A percentile compares a stretch with the other conserved stretches of the same genome.
Conservation (phyloP, 2,113 vertebrate species). For the Mixornis gularis region DNA sequence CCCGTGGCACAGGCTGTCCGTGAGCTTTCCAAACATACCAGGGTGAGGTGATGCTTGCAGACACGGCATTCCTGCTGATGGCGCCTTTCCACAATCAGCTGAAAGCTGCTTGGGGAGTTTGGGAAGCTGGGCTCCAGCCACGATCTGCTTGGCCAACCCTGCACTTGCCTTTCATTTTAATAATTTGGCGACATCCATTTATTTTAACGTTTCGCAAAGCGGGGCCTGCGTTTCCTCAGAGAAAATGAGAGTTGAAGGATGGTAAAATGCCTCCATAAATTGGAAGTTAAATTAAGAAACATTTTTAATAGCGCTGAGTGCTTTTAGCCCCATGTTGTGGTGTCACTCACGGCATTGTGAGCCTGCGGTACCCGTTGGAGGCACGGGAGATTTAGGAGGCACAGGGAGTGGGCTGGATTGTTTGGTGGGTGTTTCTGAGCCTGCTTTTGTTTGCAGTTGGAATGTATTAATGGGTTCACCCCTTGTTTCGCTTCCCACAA, state of each 20-base stretch:
- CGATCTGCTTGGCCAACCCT: neutral
- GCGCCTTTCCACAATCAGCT: neutral
- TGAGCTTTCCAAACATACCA: constrained; percentile 3
- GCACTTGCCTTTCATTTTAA: constrained; percentile 35
- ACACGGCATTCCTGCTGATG: neutral
- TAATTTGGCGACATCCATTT: constrained; percentile 39
- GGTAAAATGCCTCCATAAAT: constrained; percentile 31
- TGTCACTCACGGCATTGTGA: neutral
- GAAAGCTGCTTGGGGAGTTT: constrained; percentile 11
- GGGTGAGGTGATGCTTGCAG: constrained; percentile 18
- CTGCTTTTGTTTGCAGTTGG: neutral
- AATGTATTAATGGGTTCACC: neutral
- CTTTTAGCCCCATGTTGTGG: neutral
- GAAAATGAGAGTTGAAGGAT: constrained; percentile 42
- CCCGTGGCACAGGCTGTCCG: neutral
- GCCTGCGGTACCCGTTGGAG: neutral
- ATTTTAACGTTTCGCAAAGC: neutral
- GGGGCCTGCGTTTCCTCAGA: neutral
- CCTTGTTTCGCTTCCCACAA: neutral
- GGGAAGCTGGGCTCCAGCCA: constrained; percentile 36
- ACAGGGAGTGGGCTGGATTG: neutral
- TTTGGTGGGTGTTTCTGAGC: neutral
- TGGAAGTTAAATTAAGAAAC: constrained; percentile 4
- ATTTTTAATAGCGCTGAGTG: neutral
- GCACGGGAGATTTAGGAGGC: neutral